Conservation (phyloP, 2,797 vertebrate species). For the Paedocypris micromegethes region DNA sequence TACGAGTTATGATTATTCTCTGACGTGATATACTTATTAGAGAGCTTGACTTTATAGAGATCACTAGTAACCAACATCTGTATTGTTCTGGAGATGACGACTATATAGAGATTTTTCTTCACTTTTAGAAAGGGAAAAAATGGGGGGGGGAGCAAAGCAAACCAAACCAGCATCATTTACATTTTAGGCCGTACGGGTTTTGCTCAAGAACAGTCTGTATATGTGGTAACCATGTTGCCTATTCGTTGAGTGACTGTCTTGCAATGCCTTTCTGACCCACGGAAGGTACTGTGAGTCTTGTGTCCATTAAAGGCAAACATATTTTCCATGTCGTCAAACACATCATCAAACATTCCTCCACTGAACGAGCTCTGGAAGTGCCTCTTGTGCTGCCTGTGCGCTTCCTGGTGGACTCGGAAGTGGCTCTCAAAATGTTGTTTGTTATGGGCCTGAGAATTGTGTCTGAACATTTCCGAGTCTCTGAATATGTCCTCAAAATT, state of each 20-base stretch:
- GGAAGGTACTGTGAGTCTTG: slow-evolving; percentile 66
- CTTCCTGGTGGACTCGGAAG: slow-evolving; percentile 72
- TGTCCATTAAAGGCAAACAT: slow-evolving; percentile 75
- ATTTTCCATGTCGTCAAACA: slow-evolving; percentile 86
- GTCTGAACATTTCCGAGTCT: slow-evolving; percentile 82
- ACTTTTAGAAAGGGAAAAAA: no score
- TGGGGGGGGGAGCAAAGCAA: not conserved
- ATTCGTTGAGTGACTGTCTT: slow-evolving; percentile 89
- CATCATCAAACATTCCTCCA: slow-evolving; percentile 76
- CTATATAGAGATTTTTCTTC: no score
- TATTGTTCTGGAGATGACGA: no score
- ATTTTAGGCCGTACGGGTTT: not conserved
- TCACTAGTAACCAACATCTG: not conserved
- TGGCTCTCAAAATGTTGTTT: slow-evolving; percentile 82
- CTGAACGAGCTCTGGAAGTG: slow-evolving; percentile 52
- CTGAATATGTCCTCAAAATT: slow-evolving; percentile 91
- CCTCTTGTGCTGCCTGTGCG: slow-evolving; percentile 58
- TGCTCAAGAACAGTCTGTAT: slow-evolving; percentile 66
- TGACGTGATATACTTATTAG: not conserved
- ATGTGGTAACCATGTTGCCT: slow-evolving; percentile 96
- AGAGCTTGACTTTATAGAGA: not conserved
- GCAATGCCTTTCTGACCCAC: slow-evolving; percentile 81
- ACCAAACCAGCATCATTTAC: not conserved
- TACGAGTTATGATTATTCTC: no score
- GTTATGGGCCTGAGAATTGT: slow-evolving; percentile 66